Base-by-base conservation (phyloP, 2,888 invertebrate genomes). In the Elmis aenea region DNA sequence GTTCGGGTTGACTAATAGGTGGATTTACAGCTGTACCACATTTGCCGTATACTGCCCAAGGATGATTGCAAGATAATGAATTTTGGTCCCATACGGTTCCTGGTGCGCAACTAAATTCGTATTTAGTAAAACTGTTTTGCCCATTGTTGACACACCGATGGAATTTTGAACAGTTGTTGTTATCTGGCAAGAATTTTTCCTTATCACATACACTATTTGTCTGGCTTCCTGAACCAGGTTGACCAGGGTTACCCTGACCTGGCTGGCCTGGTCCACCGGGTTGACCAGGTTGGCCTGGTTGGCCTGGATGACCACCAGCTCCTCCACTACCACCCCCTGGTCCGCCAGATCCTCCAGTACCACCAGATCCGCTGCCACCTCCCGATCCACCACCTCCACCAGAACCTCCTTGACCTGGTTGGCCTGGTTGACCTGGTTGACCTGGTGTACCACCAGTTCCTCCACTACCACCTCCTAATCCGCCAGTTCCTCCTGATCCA, bases 51-150 rank as follows among this genome's bases (percentile, higher is more conserved):
- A 35, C 73, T 72, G 13, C 75, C 72, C 77, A 78, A 21, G 76
- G 74, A 60, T 86, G 77, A 62, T 88, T 86, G 62, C 88, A 89
- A 28, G 80, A 75, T 58, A 76, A 70, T 38, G 77, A 66, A 31
- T 72, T 67, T 37, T 77, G 73, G 66, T 85, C 85, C 86, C 87
- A 88, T 16, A 83, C 79, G 3, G 87, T 88, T 29, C 85, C 85
- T 33, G 80, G 75, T 2, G 79, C 81, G 62, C 88, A 88, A 9
- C 69, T 69, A 60, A 84, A 88, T 43, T 84, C 80, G 58, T 82
- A 81, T 65, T 75, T 79, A 26, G 67, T 77, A 52, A 70, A 83
- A 12, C 40, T 31, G 12, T 38, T 30, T n/a, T 21, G 24, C 9
- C 44, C 33, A 55, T 76, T 72, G 38, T 72, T 69, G 13, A 85